A percentile compares a stretch with the other conserved stretches of the same genome.
These are phyloP conservation scores for Gracilinanus agilis DNA, from an alignment of 2,113 vertebrate species.

Conservation along the genomic window DNA sequence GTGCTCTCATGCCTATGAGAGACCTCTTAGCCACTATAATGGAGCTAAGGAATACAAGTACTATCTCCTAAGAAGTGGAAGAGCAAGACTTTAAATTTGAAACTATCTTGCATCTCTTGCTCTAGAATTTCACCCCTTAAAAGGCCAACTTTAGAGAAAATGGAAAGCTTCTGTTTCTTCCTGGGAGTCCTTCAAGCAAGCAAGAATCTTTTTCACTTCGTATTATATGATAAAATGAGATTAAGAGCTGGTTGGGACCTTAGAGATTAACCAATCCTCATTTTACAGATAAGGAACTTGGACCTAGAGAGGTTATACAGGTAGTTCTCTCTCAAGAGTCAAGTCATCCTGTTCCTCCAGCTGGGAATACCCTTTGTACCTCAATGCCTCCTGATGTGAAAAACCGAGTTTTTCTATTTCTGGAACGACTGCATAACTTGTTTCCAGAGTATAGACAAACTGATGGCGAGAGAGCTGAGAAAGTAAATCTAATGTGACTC, in stretches of 20 bases:
- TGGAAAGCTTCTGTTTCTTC: not conserved
- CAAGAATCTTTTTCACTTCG: not conserved
- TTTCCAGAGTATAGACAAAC: not conserved
- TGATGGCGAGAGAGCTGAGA: not conserved
- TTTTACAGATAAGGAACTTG: not conserved
- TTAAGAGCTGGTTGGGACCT: not conserved
- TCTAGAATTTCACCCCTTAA: constrained; percentile 8
- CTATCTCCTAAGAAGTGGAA: constrained; percentile 31
- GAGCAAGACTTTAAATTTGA: not conserved
- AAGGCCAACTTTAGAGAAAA: not conserved
- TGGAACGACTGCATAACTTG: not conserved
- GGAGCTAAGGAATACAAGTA: not conserved
- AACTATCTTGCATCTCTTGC: not conserved
- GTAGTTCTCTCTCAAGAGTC: not conserved
- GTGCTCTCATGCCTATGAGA: not conserved
- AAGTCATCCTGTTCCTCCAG: not conserved
- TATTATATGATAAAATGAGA: not conserved
- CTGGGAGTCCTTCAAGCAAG: not conserved
- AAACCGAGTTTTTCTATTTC: not conserved
- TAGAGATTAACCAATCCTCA: not conserved
- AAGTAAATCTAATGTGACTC: not conserved
- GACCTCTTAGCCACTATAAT: not conserved
- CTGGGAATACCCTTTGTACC: not conserved
- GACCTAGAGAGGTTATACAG: not conserved
- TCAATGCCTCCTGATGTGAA: not conserved